These are phyloP conservation scores for Platyscapa corneri DNA, from an alignment of 1,140 invertebrate genomes.

Conservation along the genomic window DNA sequence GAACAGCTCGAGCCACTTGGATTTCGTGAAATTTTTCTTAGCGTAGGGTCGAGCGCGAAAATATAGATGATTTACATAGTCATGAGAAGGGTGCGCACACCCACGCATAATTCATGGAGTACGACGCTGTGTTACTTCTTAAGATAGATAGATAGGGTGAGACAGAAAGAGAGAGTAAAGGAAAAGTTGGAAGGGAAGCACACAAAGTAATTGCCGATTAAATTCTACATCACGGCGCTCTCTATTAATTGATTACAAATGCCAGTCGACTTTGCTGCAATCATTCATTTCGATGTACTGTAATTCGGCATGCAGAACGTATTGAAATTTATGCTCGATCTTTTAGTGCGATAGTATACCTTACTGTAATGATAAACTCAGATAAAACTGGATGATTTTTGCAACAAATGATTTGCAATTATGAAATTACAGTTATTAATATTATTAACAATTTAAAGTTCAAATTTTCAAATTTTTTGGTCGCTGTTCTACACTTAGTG, in stretches of 20 bases:
- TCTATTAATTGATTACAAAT: constrained; percentile 52
- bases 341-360: neutral
- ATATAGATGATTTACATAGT: constrained; percentile 52
- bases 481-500: too few relatives aligned
- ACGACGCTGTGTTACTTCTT: constrained; percentile 6
- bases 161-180: neutral
- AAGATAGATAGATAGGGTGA: neutral
- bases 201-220: neutral
- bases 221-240: constrained; percentile 35
- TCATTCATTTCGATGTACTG: constrained; percentile 4
- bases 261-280: neutral
- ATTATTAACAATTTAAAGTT: too few relatives aligned
- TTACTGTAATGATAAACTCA: too few relatives aligned
- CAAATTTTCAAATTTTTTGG: too few relatives aligned
- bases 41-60: constrained; percentile 24
- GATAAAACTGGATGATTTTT: too few relatives aligned
- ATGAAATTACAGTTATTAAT: too few relatives aligned
- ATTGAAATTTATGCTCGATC: neutral
- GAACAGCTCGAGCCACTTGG: neutral
- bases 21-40: constrained; percentile 20
- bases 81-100: constrained; percentile 10
- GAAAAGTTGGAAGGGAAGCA: neutral
- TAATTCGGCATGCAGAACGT: neutral
- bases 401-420: too few relatives aligned
- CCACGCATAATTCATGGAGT: constrained; percentile 34